These are phyloP conservation scores for Pheucticus melanocephalus DNA, from an alignment of 2,113 vertebrate species.

Conservation along the genomic window DNA sequence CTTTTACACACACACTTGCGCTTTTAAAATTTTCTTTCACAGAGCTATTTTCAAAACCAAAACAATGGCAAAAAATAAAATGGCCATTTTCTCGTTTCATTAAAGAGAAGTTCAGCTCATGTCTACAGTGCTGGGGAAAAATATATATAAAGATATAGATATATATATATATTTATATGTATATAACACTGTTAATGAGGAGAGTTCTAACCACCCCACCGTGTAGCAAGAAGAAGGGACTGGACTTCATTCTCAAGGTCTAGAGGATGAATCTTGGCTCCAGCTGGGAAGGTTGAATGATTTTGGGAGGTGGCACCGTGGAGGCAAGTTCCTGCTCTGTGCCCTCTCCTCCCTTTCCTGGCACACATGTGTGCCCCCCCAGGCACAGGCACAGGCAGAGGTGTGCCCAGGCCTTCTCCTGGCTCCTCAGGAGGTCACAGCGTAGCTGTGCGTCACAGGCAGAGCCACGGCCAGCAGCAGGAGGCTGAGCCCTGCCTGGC, in stretches of 20 bases:
- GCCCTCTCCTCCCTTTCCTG: neutral
- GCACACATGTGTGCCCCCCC: neutral
- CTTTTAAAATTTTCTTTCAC: conserved; percentile 69
- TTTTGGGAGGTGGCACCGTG: neutral
- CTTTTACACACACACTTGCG: conserved; percentile 69
- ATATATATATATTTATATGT: conserved; percentile 83
- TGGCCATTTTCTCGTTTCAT: conserved; percentile 70
- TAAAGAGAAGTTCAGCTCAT: conserved; percentile 78
- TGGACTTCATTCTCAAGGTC: conserved; percentile 58
- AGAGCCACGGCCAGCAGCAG: neutral
- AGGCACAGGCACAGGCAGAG: neutral
- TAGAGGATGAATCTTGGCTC: conserved; percentile 61
- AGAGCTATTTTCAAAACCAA: conserved; percentile 72
- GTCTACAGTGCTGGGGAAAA: conserved; percentile 78
- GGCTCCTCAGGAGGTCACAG: neutral
- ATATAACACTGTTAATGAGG: conserved; percentile 82
- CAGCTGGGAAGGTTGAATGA: conserved; percentile 35
- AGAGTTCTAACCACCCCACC: conserved; percentile 76
- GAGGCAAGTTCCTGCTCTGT: neutral
- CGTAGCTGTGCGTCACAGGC: neutral
- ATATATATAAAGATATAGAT: conserved; percentile 77
- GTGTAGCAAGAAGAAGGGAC: conserved; percentile 66
- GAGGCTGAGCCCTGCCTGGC: neutral
- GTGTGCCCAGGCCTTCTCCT: neutral
- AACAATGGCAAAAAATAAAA: conserved; percentile 70